phyloP scores from a whole-genome alignment of 2,888 invertebrate species.

The Cephonodes hylas region DNA sequence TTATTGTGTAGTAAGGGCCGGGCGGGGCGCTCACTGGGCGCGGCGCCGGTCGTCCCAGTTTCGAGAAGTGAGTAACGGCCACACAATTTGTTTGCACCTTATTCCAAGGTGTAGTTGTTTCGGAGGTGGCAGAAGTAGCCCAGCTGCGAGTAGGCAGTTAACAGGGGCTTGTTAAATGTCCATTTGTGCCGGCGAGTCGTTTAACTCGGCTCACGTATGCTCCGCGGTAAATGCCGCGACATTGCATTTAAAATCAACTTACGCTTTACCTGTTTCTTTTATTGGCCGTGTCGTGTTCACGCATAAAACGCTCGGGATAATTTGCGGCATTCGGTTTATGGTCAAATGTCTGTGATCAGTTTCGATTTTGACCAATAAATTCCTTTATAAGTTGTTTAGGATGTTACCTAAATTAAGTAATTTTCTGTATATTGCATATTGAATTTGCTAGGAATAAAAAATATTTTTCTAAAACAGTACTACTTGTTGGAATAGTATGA shows the following conservation, averaged over 20 bases:
- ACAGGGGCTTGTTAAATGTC: conserved; percentile 1
- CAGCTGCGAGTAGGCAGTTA: neutral
- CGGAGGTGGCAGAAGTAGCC: neutral
- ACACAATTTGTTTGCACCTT: neutral
- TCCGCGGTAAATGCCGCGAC: neutral
- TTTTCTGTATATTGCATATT: no score
- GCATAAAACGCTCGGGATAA: neutral
- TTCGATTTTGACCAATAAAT: no score
- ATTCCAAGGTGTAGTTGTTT: neutral
- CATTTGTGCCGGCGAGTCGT: conserved; percentile 2
- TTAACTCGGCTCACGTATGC: conserved; percentile 4
- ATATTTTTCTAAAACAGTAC: no score
- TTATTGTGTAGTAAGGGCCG: conserved; percentile 42
- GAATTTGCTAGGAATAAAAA: no score
- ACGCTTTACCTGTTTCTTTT: neutral
- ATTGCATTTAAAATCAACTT: conserved; percentile 4
- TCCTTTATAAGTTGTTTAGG: no score
- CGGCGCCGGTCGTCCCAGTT: conserved; percentile 72
- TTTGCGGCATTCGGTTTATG: neutral
- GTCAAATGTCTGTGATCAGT: neutral
- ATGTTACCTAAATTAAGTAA: no score
- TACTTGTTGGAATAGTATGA: no score
- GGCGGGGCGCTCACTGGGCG: conserved; percentile 57
- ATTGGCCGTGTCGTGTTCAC: neutral
- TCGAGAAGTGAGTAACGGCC: conserved; percentile 33